These are phyloP conservation scores for Myotis davidii DNA, from an alignment of 2,113 vertebrate genomes.

Conservation along the genomic window DNA sequence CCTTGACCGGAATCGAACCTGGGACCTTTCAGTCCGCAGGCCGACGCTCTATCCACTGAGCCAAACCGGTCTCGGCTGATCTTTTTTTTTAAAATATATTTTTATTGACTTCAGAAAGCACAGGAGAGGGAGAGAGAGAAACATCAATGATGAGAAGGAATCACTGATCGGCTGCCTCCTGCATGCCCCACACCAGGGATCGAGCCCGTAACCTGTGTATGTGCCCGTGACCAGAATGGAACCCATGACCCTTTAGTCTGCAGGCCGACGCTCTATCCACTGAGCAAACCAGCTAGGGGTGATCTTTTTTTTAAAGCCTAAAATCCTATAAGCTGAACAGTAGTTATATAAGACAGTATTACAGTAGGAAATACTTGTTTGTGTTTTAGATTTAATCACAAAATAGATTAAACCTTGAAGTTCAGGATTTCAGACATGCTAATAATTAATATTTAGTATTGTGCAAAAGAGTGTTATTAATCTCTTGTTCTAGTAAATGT, in stretches of 20 bases:
- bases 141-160: neutral
- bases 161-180: neutral
- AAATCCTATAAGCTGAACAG: slow-evolving; percentile 2
- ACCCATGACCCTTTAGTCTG: neutral
- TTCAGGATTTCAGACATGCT: slow-evolving; percentile 27
- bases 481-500: neutral
- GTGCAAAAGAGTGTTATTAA: neutral
- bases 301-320: neutral
- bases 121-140: neutral
- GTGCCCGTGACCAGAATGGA: no score
- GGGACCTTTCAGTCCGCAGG: no score
- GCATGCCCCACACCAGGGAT: no score
- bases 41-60: no score
- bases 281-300: neutral
- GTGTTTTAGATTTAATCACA: slow-evolving; percentile 14
- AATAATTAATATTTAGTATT: slow-evolving; percentile 38
- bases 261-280: neutral
- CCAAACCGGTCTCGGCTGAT: no score
- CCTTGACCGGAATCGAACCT: no score
- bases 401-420: neutral
- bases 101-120: neutral
- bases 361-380: neutral
- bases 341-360: slow-evolving; percentile 23
- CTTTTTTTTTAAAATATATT: neutral
- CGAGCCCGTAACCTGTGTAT: no score